Evolutionary conservation across 2,888 invertebrate species (phyloP), one percentile per base, ranked within the genome.

Genomic region (Ariolimax columbianus): DNA sequence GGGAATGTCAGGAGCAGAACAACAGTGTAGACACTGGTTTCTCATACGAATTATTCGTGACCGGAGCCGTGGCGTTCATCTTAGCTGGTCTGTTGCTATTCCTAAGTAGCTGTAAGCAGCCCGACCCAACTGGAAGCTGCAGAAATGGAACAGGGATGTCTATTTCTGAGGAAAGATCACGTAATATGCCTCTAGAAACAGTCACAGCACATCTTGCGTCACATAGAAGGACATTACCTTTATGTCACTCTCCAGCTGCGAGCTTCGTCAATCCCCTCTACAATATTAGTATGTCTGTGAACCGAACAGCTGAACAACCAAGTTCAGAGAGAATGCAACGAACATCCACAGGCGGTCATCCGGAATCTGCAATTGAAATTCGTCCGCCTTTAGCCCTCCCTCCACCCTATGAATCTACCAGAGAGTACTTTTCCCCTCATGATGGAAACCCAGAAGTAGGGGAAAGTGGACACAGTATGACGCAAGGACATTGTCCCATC

Each of bases 61-160:
- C 59, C n/a, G 59, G 63, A n/a, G 78, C 78, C 11, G 78, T 59
- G n/a, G 59, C 59, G 9, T 78, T 78, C 59, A 78, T 63, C n/a
- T n/a, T 78, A 26, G 78, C 78, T 38, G 78, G 78, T 1, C 19
- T 63, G 6, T 26, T 78, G 38, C 7, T 63, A 23, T 40, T 78
- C 19, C 59, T 78, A 0, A 38, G 78, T n/a, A 47, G 40, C 19
- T 51, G 30, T 19, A 75, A n/a, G 23, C 75, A 75, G 0, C 51
- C 23, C 23, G 19, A 51, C 33, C 33, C 30, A 19, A 3, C 19
- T 47, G 2, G 33, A 6, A 11, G 1, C 17, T 19, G 51, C 26
- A 51, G 75, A 33, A n/a, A 33, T 36, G 51, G 6, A 0, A 51
- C 23, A 1, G 47, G 73, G 19, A 51, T 19, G 1, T 23, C 75